Percentiles rank a stretch among this genome's conserved stretches.
Evolutionary conservation across 2,888 invertebrate genomes (phyloP).

Genomic region (Crepidodera aurea): DNA sequence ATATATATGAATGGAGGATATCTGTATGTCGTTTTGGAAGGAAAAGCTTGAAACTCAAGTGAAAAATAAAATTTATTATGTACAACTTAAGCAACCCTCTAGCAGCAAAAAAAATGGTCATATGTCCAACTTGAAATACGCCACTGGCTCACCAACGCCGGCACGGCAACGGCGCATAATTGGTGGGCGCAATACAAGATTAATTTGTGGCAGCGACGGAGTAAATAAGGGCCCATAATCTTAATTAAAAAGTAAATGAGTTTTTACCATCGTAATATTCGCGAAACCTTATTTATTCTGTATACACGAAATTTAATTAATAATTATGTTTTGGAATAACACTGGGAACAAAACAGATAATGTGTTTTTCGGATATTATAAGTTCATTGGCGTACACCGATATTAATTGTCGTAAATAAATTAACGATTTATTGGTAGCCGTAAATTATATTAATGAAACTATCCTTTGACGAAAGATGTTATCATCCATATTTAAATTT

Average conservation of each 20-base stretch:
- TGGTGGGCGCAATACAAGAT: constrained; percentile 46
- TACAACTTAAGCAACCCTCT: no score
- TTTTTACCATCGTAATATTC: constrained; percentile 51
- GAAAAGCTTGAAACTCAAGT: no score
- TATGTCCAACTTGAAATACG: no score
- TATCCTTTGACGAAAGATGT: no score
- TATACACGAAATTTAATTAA: constrained; percentile 48
- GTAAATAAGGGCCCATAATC: constrained; percentile 50
- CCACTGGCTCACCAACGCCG: not conserved
- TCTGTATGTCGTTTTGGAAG: no score
- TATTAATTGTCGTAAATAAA: no score
- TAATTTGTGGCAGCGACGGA: constrained; percentile 49
- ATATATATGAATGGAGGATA: no score
- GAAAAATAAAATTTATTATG: no score
- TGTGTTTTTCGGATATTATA: constrained; percentile 31
- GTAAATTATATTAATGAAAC: no score
- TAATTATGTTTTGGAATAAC: constrained; percentile 48
- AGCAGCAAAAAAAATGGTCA: no score
- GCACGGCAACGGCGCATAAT: constrained; percentile 33
- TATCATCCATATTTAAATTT: no score
- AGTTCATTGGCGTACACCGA: constrained; percentile 14
- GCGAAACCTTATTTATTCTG: constrained; percentile 49
- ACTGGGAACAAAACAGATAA: constrained; percentile 46
- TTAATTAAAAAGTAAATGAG: constrained; percentile 55
- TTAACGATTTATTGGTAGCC: no score